Conservation (phyloP, 2,113 vertebrate genomes). For the Poeciliopsis retropinna region DNA sequence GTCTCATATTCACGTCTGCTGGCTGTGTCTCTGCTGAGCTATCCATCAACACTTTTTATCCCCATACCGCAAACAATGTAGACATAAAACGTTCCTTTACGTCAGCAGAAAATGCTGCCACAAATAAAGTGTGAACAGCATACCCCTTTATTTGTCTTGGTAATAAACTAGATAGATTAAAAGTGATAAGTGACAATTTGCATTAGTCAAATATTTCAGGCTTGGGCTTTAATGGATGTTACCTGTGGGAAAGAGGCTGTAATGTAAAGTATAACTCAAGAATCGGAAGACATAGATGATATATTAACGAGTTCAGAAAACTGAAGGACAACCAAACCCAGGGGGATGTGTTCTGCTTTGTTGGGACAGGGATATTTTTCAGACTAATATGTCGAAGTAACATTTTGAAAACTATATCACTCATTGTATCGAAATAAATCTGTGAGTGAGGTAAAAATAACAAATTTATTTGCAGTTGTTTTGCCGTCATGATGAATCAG, state of each 20-base stretch:
- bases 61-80: slow-evolving; percentile 90
- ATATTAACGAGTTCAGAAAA: slow-evolving; percentile 67
- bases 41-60: slow-evolving; percentile 98
- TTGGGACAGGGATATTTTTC: slow-evolving; percentile 45
- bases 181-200: slow-evolving; percentile 93
- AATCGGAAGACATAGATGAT: slow-evolving; percentile 57
- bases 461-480: slow-evolving; percentile 21
- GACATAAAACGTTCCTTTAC: slow-evolving; percentile 95
- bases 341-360: slow-evolving; percentile 42
- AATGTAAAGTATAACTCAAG: slow-evolving; percentile 40
- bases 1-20: slow-evolving; percentile 96
- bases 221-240: slow-evolving; percentile 56
- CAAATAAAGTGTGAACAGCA: slow-evolving; percentile 93
- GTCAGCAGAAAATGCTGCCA: slow-evolving; percentile 88
- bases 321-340: slow-evolving; percentile 60
- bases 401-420: slow-evolving; percentile 46
- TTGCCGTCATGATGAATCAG: not conserved
- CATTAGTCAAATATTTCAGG: slow-evolving; percentile 81
- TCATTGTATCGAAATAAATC: slow-evolving; percentile 44
- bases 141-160: slow-evolving; percentile 92
- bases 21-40: slow-evolving; percentile 91
- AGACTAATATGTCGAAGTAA: slow-evolving; percentile 44
- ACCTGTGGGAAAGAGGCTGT: slow-evolving; percentile 50
- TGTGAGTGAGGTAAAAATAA: slow-evolving; percentile 40
- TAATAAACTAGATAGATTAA: slow-evolving; percentile 95